A percentile compares a stretch with the other conserved stretches of the same genome.
phyloP scores from a whole-genome alignment of 1,140 invertebrate genomes.

The Caenorhabditis inopinata region DNA sequence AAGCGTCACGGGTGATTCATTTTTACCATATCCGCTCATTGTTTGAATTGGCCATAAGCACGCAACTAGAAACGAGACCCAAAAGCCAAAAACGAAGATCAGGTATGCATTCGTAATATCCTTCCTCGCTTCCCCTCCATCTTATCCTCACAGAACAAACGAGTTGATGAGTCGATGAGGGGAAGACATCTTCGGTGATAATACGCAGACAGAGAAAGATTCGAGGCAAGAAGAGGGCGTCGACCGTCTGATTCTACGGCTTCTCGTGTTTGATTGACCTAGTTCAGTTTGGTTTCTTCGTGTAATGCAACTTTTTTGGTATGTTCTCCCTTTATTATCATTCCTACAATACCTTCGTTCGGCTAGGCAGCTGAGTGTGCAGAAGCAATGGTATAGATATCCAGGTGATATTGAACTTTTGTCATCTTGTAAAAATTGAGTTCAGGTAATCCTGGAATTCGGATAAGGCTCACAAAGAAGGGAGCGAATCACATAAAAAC shows the following conservation, averaged over 20 bases:
- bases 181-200: conserved; percentile 5
- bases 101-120: not conserved
- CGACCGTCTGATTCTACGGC: not conserved
- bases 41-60: not conserved
- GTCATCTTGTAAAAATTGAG: not conserved
- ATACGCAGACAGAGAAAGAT: not conserved
- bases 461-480: conserved; percentile 62
- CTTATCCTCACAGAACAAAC: not conserved
- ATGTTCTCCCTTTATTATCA: not conserved
- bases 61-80: not conserved
- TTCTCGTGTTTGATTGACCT: not conserved
- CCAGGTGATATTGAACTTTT: not conserved
- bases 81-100: not conserved
- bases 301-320: not conserved
- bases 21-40: not conserved
- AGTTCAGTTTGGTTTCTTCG: not conserved
- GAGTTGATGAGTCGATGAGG: conserved; percentile 19
- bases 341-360: not conserved
- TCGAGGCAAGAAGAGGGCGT: not conserved
- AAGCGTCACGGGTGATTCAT: conserved; percentile 20
- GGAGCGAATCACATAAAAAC: conserved; percentile 63
- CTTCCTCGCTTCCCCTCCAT: not conserved
- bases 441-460: conserved; percentile 63
- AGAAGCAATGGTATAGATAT: conserved; percentile 5
- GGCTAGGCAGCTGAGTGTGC: not conserved